These are phyloP conservation scores for Nephrotoma guestfalica DNA, from an alignment of 2,888 invertebrate species.

Conservation along the genomic window DNA sequence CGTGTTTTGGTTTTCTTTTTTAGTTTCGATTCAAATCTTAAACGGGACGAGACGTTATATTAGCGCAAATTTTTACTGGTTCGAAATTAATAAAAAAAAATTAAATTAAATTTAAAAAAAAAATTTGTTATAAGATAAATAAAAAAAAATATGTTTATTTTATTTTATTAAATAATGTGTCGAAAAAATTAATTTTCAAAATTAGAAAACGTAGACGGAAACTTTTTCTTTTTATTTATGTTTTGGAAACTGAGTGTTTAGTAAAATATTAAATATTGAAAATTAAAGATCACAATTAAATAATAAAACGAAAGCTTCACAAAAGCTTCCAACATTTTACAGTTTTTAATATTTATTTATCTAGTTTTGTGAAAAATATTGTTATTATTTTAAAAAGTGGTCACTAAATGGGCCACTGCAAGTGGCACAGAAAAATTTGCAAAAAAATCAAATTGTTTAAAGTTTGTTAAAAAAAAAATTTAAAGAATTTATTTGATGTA, in stretches of 20 bases:
- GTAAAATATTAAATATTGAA: not conserved
- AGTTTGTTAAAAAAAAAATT: not conserved
- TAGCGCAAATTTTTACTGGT: not conserved
- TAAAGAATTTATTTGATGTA: not conserved
- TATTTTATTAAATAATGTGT: not conserved
- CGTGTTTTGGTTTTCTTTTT: not conserved
- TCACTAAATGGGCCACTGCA: slow-evolving; percentile 18
- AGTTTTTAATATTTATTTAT: not conserved
- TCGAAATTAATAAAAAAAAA: not conserved
- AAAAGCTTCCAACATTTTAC: not conserved
- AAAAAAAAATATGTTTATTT: not conserved
- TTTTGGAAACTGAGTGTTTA: not conserved
- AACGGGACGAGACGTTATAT: not conserved
- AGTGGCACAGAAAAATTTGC: slow-evolving; percentile 16
- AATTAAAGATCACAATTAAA: not conserved
- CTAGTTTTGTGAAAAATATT: not conserved
- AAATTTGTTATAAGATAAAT: not conserved
- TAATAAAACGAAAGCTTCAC: not conserved
- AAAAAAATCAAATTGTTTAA: not conserved
- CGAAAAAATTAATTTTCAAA: not conserved
- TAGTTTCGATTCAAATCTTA: slow-evolving; percentile 3
- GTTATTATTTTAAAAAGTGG: not conserved
- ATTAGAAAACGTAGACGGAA: not conserved
- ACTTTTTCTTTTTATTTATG: not conserved
- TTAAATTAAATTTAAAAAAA: not conserved